These are phyloP conservation scores for Crocidura indochinensis DNA, from an alignment of 2,797 vertebrate genomes.

Conservation along the genomic window DNA sequence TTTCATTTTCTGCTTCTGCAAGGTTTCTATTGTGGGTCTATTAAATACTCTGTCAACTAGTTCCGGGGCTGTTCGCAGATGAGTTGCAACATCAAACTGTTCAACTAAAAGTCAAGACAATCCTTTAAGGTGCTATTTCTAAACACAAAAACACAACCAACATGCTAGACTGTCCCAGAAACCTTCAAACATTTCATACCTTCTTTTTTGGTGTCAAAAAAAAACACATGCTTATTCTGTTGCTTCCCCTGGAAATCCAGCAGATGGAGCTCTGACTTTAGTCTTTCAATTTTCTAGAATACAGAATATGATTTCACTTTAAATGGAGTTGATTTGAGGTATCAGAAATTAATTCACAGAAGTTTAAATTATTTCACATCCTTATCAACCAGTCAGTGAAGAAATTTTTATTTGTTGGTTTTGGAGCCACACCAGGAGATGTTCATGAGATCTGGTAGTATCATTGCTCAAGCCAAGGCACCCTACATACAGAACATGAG, in stretches of 20 bases:
- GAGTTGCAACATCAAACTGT: conserved; percentile 94
- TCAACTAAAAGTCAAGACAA: conserved; percentile 89
- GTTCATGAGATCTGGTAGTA: too few relatives aligned
- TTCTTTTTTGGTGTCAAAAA: conserved; percentile 94
- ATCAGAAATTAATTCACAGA: conserved; percentile 57
- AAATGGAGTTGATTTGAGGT: background rate
- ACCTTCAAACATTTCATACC: conserved; percentile 88
- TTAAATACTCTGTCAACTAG: conserved; percentile 95
- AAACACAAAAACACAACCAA: background rate
- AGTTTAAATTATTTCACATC: conserved; percentile 48
- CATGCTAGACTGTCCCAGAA: conserved; percentile 24
- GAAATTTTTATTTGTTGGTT: background rate
- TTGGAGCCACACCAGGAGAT: too few relatives aligned
- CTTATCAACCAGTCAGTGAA: conserved; percentile 37
- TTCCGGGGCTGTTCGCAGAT: conserved; percentile 94
- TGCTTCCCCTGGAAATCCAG: conserved; percentile 93
- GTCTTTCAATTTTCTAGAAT: conserved; percentile 96
- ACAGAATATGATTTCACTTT: conserved; percentile 55
- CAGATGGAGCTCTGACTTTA: conserved; percentile 98
- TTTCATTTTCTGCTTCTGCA: conserved; percentile 93
- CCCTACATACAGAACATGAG: too few relatives aligned
- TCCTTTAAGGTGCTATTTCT: conserved; percentile 27
- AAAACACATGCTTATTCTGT: conserved; percentile 94
- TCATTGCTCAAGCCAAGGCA: too few relatives aligned
- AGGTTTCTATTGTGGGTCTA: conserved; percentile 94